phyloP scores from a whole-genome alignment of 2,113 vertebrate species.

The Zosterops borbonicus region DNA sequence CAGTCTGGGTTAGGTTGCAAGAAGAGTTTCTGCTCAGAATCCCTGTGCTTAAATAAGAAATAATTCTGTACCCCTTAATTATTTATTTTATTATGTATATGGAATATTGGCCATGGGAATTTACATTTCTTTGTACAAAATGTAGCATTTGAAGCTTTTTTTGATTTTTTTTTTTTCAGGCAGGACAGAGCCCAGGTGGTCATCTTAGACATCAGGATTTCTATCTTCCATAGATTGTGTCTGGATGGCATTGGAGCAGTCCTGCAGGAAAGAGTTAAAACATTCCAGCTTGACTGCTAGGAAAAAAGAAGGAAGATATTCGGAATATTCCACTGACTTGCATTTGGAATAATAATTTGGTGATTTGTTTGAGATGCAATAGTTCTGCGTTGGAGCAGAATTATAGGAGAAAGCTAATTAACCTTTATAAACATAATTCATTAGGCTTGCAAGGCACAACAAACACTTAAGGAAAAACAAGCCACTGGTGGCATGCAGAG shows the following conservation, averaged over 20 bases:
- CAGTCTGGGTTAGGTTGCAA: fast-evolving
- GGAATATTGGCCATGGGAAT: background rate
- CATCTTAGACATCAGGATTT: background rate
- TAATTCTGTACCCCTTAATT: background rate
- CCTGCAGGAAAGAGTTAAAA: background rate
- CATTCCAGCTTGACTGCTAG: background rate
- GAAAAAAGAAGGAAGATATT: background rate
- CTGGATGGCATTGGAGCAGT: background rate
- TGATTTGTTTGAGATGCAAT: background rate
- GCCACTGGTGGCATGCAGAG: background rate
- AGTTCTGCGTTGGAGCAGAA: background rate
- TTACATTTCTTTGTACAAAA: background rate
- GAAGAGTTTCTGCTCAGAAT: background rate
- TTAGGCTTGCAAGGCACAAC: background rate
- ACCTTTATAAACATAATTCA: background rate
- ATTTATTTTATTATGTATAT: background rate
- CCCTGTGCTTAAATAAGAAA: background rate
- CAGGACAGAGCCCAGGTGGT: background rate
- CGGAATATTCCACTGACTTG: background rate
- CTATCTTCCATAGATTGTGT: background rate
- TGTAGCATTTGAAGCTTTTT: background rate
- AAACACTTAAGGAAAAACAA: background rate
- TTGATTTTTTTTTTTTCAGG: background rate
- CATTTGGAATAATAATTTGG: background rate
- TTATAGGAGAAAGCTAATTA: conserved; percentile 10